A percentile compares a stretch with the other conserved stretches of the same genome.
Evolutionary conservation across 2,113 vertebrate species (phyloP).

Genomic region (Beaufortia kweichowensis): DNA sequence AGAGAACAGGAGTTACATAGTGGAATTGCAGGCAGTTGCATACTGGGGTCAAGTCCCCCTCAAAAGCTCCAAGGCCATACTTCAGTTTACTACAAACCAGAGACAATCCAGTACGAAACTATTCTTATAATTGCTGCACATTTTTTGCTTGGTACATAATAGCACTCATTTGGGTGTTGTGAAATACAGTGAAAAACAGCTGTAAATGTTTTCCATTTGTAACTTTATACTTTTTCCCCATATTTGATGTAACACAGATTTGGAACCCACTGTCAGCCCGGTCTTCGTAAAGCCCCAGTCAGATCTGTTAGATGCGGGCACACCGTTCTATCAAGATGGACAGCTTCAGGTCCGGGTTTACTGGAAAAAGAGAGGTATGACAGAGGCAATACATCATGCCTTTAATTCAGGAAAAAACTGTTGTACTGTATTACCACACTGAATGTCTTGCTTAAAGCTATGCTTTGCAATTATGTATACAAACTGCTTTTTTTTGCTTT

Average conservation of each 20-base stretch:
- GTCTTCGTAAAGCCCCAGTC: slow-evolving; percentile 66
- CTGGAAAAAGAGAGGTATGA: slow-evolving; percentile 86
- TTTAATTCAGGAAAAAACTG: slow-evolving; percentile 31
- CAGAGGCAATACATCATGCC: neutral
- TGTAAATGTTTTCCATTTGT: slow-evolving; percentile 28
- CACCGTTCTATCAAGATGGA: slow-evolving; percentile 86
- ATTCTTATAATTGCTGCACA: slow-evolving; percentile 21
- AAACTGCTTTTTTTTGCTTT: slow-evolving; percentile 27
- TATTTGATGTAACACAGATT: slow-evolving; percentile 42
- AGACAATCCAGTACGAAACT: slow-evolving; percentile 67
- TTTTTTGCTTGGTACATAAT: slow-evolving; percentile 21
- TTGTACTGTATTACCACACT: neutral
- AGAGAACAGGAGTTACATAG: slow-evolving; percentile 79
- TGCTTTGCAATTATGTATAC: slow-evolving; percentile 38
- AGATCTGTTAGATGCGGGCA: slow-evolving; percentile 80
- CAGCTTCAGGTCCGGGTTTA: slow-evolving; percentile 88
- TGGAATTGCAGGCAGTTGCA: slow-evolving; percentile 85
- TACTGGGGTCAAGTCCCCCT: slow-evolving; percentile 88
- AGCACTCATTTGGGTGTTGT: slow-evolving; percentile 31
- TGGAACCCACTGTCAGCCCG: slow-evolving; percentile 43
- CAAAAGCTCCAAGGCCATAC: slow-evolving; percentile 79
- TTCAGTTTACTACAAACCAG: slow-evolving; percentile 77
- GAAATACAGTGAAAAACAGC: slow-evolving; percentile 19
- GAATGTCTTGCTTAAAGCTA: slow-evolving; percentile 3
- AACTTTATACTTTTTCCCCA: neutral